Base-by-base conservation (phyloP, 2,113 vertebrate genomes). In the Hucho hucho region DNA sequence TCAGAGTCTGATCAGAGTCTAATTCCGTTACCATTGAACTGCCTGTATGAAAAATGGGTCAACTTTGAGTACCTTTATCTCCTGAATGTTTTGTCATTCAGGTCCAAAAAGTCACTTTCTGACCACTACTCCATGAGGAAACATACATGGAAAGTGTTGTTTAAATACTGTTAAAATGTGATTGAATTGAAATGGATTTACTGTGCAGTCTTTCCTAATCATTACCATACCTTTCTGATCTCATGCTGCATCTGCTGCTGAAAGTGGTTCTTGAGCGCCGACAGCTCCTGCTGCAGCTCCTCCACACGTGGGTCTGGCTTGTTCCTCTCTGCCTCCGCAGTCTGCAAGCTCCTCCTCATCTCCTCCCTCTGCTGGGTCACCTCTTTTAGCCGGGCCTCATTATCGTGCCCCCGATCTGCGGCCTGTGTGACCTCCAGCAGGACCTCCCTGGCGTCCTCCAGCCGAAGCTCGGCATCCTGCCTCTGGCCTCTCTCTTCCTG, bases 181-280 rank as follows among this genome's bases (percentile, higher is more conserved):
- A 37, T 37, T 37, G 37, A 37, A 9, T 37, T 37, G 1, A 37
- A 37, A 37, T 37, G 37, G 37, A 37, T 37, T 37, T 37, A 37
- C 37, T 9, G 6, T 37, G 6, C 37, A 9, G 37, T 37, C 37
- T 20, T 22, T 49, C 22, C n/a, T 18, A 26, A 56, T 53, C 43
- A 26, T 24, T 56, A 11, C 11, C 66, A 71, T 89, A 98, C 96
- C 96, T 96, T 96, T 66, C 79, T 90, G 80, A 93, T 96, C 87
- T 99, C 95, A 1, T 89, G 90, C 79, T 95, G 88, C 74, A 97
- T 84, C 88, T 97, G 95, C 13, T 87, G 87, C 80, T 97, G 95
- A 76, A 96, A 94, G 75, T 94, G 93, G 28, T 77, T 87, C 74
- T 96, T 96, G 3, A 96, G 87, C 63, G 81, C 79, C 0, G 49